A percentile compares a stretch with the other conserved stretches of the same genome.
Conservation (phyloP, 2,888 invertebrate species). For the Aleiodes testaceus region DNA sequence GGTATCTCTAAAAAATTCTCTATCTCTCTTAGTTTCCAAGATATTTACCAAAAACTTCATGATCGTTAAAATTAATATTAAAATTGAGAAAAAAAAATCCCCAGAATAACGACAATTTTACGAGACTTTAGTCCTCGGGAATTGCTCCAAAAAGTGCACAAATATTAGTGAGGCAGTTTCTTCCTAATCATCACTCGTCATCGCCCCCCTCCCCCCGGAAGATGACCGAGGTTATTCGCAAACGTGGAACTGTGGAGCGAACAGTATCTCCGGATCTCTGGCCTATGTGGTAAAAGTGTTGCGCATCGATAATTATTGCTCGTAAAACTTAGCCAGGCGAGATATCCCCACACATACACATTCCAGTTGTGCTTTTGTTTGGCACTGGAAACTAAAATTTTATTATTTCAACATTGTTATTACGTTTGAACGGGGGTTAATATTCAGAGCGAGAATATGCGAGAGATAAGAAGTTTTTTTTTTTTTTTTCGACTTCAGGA, state of each 20-base stretch:
- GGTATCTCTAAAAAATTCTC: too few relatives aligned
- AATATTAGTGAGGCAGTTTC: slow-evolving; percentile 4
- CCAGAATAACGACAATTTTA: too few relatives aligned
- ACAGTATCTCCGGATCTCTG: slow-evolving; percentile 16
- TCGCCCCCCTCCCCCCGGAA: slow-evolving; percentile 61
- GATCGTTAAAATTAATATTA: too few relatives aligned
- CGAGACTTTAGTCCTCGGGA: too few relatives aligned
- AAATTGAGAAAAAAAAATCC: not conserved
- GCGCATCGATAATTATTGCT: slow-evolving; percentile 70
- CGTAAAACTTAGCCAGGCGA: slow-evolving; percentile 60
- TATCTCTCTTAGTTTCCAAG: too few relatives aligned
- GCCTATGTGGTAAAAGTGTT: slow-evolving; percentile 36
- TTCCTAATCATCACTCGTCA: slow-evolving; percentile 63
- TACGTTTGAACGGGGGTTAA: not conserved
- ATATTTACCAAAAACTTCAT: too few relatives aligned
- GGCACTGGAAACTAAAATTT: not conserved
- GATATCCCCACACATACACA: slow-evolving; percentile 1
- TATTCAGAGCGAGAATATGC: not conserved
- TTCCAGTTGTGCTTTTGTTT: not conserved
- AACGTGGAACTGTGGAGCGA: slow-evolving; percentile 11
- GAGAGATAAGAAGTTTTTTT: too few relatives aligned
- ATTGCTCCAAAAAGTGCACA: not conserved
- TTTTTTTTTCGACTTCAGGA: too few relatives aligned
- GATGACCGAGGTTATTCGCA: slow-evolving; percentile 49
- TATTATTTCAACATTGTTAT: slow-evolving; percentile 13